These are phyloP conservation scores for Oreochromis mossambicus DNA, from an alignment of 2,797 vertebrate species.

Conservation along the genomic window DNA sequence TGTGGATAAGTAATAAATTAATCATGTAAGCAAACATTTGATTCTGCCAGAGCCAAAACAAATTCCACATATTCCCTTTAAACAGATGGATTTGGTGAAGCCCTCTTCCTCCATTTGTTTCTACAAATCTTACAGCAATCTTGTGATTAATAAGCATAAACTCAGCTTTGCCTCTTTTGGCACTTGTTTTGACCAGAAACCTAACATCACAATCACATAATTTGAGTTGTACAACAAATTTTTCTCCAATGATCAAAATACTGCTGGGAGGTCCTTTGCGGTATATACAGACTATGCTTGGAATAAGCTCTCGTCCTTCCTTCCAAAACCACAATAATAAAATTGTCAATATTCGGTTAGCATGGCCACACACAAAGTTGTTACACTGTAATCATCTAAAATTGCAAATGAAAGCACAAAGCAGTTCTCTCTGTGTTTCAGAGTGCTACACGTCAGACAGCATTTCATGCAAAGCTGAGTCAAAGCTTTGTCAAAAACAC, in stretches of 20 bases:
- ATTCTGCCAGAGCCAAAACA: not conserved
- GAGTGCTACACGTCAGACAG: not conserved
- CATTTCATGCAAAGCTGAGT: not conserved
- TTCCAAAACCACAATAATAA: constrained; percentile 5
- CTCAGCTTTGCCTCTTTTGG: not conserved
- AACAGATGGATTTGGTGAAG: not conserved
- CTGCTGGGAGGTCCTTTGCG: not conserved
- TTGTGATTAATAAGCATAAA: not conserved
- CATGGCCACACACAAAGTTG: not conserved
- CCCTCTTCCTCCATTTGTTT: not conserved
- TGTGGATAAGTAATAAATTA: not conserved
- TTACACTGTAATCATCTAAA: not conserved
- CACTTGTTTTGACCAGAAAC: not conserved
- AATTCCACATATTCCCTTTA: not conserved
- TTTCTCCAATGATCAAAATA: not conserved
- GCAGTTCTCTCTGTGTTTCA: not conserved
- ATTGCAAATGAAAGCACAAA: not conserved
- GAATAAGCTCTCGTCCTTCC: not conserved
- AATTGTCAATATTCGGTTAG: not conserved
- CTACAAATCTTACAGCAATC: constrained; percentile 1
- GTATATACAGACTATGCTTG: not conserved
- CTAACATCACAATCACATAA: not conserved
- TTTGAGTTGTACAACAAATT: not conserved
- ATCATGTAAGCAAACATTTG: not conserved
- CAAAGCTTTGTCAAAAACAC: not conserved